These are phyloP conservation scores for Psilopogon haemacephalus DNA, from an alignment of 2,113 vertebrate genomes.

Conservation along the genomic window DNA sequence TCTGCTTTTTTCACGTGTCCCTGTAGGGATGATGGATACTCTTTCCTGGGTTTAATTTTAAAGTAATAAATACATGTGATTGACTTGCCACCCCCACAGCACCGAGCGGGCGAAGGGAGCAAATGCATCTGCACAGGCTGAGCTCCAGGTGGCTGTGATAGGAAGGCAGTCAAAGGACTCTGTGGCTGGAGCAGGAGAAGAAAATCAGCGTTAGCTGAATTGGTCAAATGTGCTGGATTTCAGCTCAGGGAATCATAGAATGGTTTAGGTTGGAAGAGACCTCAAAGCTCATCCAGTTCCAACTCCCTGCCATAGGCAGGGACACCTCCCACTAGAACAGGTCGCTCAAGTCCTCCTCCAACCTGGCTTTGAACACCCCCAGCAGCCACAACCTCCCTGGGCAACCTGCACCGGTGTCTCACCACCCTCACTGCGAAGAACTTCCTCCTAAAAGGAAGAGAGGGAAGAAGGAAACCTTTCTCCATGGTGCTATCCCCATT, in stretches of 20 bases:
- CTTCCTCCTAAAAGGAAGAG: too few relatives aligned
- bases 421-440: too few relatives aligned
- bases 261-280: too few relatives aligned
- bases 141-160: background rate
- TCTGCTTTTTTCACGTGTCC: background rate
- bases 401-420: too few relatives aligned
- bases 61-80: slow-evolving; percentile 59
- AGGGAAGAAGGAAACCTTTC: too few relatives aligned
- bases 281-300: too few relatives aligned
- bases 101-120: background rate
- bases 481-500: too few relatives aligned
- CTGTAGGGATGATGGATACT: slow-evolving; percentile 5
- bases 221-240: background rate
- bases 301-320: too few relatives aligned
- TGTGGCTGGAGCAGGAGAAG: background rate
- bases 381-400: too few relatives aligned
- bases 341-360: too few relatives aligned
- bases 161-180: background rate
- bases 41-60: slow-evolving; percentile 65
- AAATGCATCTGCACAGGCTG: background rate
- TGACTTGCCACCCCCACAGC: slow-evolving; percentile 34
- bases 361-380: too few relatives aligned
- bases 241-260: background rate
- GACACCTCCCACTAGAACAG: too few relatives aligned
- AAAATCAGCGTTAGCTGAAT: background rate